Base-by-base conservation (phyloP, 1,140 invertebrate genomes). In the Nasonia longicornis region DNA sequence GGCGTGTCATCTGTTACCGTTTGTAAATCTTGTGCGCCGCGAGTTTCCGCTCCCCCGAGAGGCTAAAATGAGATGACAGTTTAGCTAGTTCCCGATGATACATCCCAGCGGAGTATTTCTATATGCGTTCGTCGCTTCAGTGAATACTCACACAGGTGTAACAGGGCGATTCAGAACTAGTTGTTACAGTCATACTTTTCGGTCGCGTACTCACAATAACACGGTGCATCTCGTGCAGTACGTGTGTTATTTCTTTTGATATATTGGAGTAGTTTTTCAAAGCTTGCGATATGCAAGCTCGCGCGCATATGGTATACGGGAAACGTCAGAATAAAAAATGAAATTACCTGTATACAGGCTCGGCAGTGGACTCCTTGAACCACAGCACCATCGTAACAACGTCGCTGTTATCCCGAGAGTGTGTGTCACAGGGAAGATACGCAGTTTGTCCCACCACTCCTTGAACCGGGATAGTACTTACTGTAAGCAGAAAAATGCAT, bases 341-440 rank as follows among this genome's bases (percentile, higher is more conserved):
- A 52, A 87, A 88, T 92, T 91, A 96, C 96, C 95, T 96, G 92
- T 96, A 97, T 79, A 97, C 91, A 14, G 96, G 95, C 85, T 96
- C 96, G 75, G 95, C 94, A 85, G 95, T 95, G 64, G 94, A 93
- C 87, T 96, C 95, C 87, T 96, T 96, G 89, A 96, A 96, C 95
- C 96, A 97, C 8, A 97, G 92, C 73, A 97, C 96, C 95, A 97
- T 96, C 76, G 95, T 95, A 67, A 96, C 95, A 4, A 93, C 93
- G 90, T 97, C 96, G 87, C 95, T 94, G 64, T 93, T 91, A 81
- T 95, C 94, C 82, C 93, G 92, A 2, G 95, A 94, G 83, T 94
- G 93, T 83, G 96, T 96, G 89, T 97, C 95, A 90, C 96, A 97
- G 8, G 96, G 96, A 70, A 97, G 91, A 81, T 93, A 93, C 7